Base-by-base conservation (phyloP, 2,113 vertebrate species). In the Arothron firmamentum region DNA sequence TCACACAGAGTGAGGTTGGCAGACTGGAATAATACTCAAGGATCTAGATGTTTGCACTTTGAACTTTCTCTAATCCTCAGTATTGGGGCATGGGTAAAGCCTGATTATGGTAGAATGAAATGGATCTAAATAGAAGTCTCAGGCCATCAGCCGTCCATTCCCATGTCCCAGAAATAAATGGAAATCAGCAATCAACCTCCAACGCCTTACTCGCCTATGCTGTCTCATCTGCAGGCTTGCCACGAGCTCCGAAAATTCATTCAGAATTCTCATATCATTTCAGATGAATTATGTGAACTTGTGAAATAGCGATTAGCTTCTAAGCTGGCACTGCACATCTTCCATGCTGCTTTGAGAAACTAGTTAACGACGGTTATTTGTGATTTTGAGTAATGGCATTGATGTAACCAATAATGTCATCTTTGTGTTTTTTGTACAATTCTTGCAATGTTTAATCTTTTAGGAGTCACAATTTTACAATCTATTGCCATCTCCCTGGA, bases 31-130 rank as follows among this genome's bases (percentile, higher is more conserved):
- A 85, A 87, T 82, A 74, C 79, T 34, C 49, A 65, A 59, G 74
- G 84, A 82, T 85, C 76, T 78, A 59, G 78, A 87, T 89, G 82
- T 87, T 86, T 89, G 87, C 87, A 84, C 87, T 89, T 85, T 89
- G 87, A 85, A 89, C 87, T 82, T 80, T 77, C 80, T 85, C 78
- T 87, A 89, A 89, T 89, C 84, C 85, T 1, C 45, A 78, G 85
- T 85, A 87, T 85, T 85, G 85, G 85, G 85, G 59, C 82, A 83
- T 70, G 80, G 76, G 78, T 85, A 82, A 87, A 86, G 78, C 82
- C 82, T 83, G 84, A 87, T 89, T 87, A 89, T 65, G 75, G 79
- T 34, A 65, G 79, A 85, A 84, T 85, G 87, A 87, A 89, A 87
- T 85, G 71, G 85, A 87, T 86, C 87, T 89, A 89, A 89, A 89